Evolutionary conservation across 2,113 vertebrate genomes (phyloP).

Genomic region (Dasyprocta punctata): DNA sequence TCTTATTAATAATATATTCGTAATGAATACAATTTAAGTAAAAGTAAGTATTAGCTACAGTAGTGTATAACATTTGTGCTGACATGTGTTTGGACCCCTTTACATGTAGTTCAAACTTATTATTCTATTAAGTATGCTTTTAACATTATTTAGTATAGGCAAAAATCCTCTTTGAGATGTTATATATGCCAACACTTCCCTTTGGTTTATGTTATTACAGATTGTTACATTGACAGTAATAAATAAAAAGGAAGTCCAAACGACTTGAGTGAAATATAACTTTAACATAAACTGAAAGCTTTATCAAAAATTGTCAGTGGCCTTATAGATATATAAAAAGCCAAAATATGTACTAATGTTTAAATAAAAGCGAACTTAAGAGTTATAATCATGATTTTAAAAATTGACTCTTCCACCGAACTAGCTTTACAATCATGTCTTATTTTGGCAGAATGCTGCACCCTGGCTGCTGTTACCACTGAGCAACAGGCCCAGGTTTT

Average conservation of each 20-base stretch:
- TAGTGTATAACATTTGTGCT: neutral
- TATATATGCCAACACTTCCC: neutral
- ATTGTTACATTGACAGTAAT: conserved; percentile 34
- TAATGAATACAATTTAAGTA: conserved; percentile 27
- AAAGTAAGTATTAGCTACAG: neutral
- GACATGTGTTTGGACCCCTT: neutral
- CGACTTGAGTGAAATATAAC: neutral
- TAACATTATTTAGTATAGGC: neutral
- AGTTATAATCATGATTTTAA: neutral
- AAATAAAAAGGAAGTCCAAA: conserved; percentile 32
- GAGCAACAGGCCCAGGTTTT: neutral
- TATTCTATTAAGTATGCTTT: conserved; percentile 17
- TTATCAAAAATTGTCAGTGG: conserved; percentile 3
- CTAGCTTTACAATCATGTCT: conserved; percentile 5
- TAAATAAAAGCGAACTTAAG: conserved; percentile 51
- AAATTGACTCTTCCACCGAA: conserved; percentile 10
- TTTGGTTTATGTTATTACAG: conserved; percentile 36
- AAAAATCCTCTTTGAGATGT: neutral
- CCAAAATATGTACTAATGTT: neutral
- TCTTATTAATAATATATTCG: neutral
- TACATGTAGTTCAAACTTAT: conserved; percentile 33
- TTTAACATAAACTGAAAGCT: conserved; percentile 25
- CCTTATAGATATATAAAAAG: conserved; percentile 39
- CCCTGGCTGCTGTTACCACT: too few species aligned
- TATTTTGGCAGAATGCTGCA: neutral